Evolutionary conservation across 1,140 invertebrate species (phyloP).

Genomic region (Euura saliciscinereae): DNA sequence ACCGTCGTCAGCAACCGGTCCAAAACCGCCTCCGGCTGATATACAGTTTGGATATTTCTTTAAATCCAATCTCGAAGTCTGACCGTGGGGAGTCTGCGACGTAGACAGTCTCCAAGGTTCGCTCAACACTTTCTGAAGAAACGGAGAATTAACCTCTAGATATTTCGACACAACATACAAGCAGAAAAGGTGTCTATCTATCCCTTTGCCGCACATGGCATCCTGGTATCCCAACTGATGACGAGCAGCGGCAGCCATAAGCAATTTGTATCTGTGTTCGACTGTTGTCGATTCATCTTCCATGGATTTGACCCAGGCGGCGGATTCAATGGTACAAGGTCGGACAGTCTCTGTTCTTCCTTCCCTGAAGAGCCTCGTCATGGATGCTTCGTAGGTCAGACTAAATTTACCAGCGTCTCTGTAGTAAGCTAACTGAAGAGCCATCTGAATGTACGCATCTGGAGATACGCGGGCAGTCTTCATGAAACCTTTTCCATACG

Average conservation of each 20-base stretch:
- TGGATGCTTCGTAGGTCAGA: conserved; percentile 97
- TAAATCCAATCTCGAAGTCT: conserved; percentile 87
- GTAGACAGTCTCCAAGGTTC: conserved; percentile 98
- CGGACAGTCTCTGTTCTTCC: conserved; percentile 97
- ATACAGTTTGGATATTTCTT: conserved; percentile 92
- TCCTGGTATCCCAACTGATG: conserved; percentile 93
- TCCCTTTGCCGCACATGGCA: conserved; percentile 95
- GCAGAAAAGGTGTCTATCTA: conserved; percentile 97
- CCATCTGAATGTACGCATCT: conserved; percentile 96
- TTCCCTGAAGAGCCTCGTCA: conserved; percentile 95
- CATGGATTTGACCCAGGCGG: conserved; percentile 92
- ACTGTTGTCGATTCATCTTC: conserved; percentile 66
- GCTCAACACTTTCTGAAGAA: conserved; percentile 92
- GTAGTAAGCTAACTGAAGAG: conserved; percentile 93
- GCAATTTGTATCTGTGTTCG: conserved; percentile 72
- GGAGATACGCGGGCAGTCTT: conserved; percentile 90
- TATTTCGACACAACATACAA: conserved; percentile 98
- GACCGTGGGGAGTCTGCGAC: conserved; percentile 96
- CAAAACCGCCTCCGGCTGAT: conserved; percentile 96
- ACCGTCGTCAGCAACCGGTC: conserved; percentile 96
- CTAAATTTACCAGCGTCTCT: conserved; percentile 90
- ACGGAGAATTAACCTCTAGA: conserved; percentile 94
- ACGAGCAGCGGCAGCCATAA: conserved; percentile 75
- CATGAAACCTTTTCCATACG: conserved; percentile 96
- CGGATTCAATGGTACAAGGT: conserved; percentile 92